Conservation (phyloP, 2,113 vertebrate genomes). For the Heliornis fulica region DNA sequence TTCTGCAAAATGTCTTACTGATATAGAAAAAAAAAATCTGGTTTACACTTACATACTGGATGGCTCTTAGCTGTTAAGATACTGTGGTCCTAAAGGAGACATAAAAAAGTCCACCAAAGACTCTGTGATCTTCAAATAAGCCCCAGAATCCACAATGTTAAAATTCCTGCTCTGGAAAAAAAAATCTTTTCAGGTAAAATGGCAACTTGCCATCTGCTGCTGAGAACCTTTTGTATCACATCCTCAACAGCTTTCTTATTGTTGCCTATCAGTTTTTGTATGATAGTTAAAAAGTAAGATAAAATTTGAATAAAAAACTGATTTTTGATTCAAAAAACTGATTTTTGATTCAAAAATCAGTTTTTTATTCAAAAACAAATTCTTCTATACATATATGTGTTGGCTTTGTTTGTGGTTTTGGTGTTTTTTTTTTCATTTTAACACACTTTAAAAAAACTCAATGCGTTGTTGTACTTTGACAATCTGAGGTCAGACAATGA, state of each 20-base stretch:
- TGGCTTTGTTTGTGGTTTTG: too few relatives aligned
- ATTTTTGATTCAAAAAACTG: too few relatives aligned
- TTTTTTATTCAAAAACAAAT: background rate
- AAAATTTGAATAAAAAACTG: background rate
- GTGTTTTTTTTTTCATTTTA: background rate
- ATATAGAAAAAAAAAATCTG: background rate
- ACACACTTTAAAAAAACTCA: background rate
- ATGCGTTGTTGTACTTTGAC: background rate
- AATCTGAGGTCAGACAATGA: background rate
- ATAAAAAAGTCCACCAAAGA: background rate
- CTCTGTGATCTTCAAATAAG: background rate
- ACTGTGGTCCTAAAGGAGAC: background rate
- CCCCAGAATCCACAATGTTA: background rate
- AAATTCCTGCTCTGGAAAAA: background rate
- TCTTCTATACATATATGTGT: background rate
- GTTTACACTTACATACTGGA: background rate
- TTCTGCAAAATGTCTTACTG: background rate
- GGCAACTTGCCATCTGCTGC: background rate
- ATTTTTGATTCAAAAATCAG: too few relatives aligned
- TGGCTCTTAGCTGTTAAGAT: background rate
- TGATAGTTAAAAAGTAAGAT: background rate
- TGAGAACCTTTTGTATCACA: background rate
- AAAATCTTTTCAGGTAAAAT: background rate
- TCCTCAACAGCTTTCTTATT: background rate
- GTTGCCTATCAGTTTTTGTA: background rate